A percentile compares a stretch with the other conserved stretches of the same genome.
These are phyloP conservation scores for Eleginops maclovinus DNA, from an alignment of 2,113 vertebrate genomes.

Conservation along the genomic window DNA sequence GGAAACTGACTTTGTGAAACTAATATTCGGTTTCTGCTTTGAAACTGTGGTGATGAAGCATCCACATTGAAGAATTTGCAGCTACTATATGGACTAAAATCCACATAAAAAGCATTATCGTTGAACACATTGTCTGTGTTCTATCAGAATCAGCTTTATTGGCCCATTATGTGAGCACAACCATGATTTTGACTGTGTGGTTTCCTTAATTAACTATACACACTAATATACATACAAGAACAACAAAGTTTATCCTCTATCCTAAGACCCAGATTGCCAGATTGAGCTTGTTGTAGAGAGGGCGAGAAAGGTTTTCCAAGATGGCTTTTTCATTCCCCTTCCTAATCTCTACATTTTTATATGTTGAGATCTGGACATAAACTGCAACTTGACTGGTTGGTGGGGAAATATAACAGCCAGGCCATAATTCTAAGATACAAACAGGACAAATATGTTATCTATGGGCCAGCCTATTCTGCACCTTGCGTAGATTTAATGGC, in stretches of 20 bases:
- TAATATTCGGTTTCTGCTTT: background rate
- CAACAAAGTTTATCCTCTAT: too few species aligned
- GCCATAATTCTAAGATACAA: slow-evolving; percentile 3
- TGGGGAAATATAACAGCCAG: background rate
- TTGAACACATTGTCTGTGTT: background rate
- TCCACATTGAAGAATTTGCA: background rate
- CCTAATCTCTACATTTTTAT: background rate
- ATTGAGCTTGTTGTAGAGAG: too few species aligned
- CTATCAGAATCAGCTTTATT: background rate
- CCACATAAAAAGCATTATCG: background rate
- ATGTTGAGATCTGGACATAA: background rate
- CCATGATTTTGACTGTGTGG: background rate
- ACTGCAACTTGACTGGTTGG: background rate
- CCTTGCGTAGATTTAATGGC: background rate
- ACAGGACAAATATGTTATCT: slow-evolving; percentile 47
- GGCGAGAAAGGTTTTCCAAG: too few species aligned
- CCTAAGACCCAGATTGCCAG: too few species aligned
- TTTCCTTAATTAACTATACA: background rate
- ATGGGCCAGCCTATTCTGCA: slow-evolving; percentile 20
- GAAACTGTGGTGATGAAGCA: background rate
- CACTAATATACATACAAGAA: background rate
- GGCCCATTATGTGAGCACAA: background rate
- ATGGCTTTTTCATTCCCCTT: too few species aligned
- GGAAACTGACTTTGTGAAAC: background rate
- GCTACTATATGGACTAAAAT: background rate